Base-by-base conservation (phyloP, 2,113 vertebrate genomes). In the Nothobranchius kuhntae region DNA sequence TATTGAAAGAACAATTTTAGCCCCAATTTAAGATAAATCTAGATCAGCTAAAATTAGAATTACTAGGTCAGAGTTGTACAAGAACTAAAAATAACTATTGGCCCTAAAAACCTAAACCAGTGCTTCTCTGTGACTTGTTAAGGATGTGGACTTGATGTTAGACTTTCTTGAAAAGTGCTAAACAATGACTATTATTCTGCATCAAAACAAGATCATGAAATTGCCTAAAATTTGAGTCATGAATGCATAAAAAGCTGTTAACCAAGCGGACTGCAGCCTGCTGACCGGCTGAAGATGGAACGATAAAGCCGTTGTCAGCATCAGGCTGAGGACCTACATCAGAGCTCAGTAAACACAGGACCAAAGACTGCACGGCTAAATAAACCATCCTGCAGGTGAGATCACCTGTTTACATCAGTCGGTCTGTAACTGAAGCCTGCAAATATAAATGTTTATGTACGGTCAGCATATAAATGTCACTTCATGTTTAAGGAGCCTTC, bases 331-430 rank as follows among this genome's bases (percentile, higher is more conserved):
- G 83, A 80, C 80, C 83, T 78, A 82, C 78, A 85, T 67, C 64
- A 75, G 70, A 75, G 79, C 12, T 51, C n/a, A 64, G 75, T 81
- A 85, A 82, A 88, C 84, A 88, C 67, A 73, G 64, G 40, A 48
- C 62, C 69, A 68, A 65, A 73, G 62, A 30, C 69, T 46, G 63
- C 56, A 52, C 36, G 0, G 35, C 62, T 61, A 14, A 47, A 82
- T 56, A 83, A 88, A 85, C 75, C 47, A 76, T 73, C 65, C 55
- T 61, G 85, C 83, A 81, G 62, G 50, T 57, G 53, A 58, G 67
- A 75, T 76, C 45, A 9, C 0, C 57, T 81, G 82, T 81, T 84
- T 78, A 55, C 53, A 83, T 46, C n/a, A 21, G 12, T 13, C 44
- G 4, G 13, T 46, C 54, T 56, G 58, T 48, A 67, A 51, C 53